Conservation (phyloP, 1,140 invertebrate species). For the Alviniconcha marisindica region DNA sequence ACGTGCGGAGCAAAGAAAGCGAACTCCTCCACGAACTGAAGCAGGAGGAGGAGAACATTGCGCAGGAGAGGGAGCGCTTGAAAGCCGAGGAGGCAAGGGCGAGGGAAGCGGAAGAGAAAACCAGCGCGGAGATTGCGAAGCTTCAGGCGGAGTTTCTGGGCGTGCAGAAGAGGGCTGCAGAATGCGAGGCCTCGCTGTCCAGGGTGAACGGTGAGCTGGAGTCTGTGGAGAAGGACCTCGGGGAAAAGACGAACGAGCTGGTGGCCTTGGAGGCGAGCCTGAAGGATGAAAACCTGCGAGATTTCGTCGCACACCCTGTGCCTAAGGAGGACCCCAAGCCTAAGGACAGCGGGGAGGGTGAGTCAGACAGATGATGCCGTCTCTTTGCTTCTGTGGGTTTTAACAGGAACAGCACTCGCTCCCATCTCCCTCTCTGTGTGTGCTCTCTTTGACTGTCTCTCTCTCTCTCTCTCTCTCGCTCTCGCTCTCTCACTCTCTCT, state of each 20-base stretch:
- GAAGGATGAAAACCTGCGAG: conserved; percentile 91
- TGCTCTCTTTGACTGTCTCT: not conserved
- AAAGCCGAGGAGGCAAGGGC: conserved; percentile 71
- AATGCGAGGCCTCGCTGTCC: conserved; percentile 40
- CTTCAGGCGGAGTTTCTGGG: conserved; percentile 80
- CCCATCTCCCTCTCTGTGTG: not conserved
- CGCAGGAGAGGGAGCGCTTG: conserved; percentile 55
- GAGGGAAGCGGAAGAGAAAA: conserved; percentile 85
- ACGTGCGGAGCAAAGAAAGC: conserved; percentile 77
- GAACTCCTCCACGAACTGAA: conserved; percentile 91
- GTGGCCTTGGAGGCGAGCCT: conserved; percentile 90
- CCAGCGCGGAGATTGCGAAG: conserved; percentile 87
- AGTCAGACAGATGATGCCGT: not conserved
- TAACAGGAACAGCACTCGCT: no score
- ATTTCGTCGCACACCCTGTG: conserved; percentile 83
- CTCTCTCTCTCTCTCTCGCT: not conserved
- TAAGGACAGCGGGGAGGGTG: conserved; percentile 12
- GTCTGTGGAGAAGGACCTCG: conserved; percentile 80
- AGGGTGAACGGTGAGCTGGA: conserved; percentile 80
- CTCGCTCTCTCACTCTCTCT: no score
- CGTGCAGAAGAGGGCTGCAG: conserved; percentile 82
- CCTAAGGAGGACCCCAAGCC: not conserved
- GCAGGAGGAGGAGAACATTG: conserved; percentile 74
- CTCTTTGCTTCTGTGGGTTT: not conserved
- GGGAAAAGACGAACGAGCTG: conserved; percentile 70